A percentile compares a stretch with the other conserved stretches of the same genome.
These are phyloP conservation scores for Orthonevra nobilis DNA, from an alignment of 2,888 invertebrate genomes.

Conservation along the genomic window DNA sequence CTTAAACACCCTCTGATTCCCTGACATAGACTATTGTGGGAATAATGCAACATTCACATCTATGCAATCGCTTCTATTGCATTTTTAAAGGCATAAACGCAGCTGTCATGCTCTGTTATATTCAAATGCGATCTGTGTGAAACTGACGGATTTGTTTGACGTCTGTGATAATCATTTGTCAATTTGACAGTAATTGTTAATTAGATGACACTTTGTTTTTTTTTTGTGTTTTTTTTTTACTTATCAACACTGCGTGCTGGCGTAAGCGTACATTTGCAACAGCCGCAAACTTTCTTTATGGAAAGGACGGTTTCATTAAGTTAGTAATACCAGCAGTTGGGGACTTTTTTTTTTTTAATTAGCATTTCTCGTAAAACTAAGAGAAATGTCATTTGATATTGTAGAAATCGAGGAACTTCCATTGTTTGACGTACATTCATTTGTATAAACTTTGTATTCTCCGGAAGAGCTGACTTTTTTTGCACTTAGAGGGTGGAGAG, in stretches of 20 bases:
- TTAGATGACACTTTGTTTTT: slow-evolving; percentile 2
- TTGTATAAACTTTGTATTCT: too few species aligned
- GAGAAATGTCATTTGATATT: slow-evolving; percentile 46
- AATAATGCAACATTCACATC: too few species aligned
- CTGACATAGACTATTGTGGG: slow-evolving; percentile 34
- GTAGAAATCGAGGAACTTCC: slow-evolving; percentile 41
- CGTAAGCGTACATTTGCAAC: background rate
- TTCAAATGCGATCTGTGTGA: slow-evolving; percentile 19
- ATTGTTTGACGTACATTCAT: slow-evolving; percentile 32
- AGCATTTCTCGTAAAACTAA: too few species aligned
- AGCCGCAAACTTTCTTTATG: slow-evolving; percentile 20
- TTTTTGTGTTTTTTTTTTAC: too few species aligned
- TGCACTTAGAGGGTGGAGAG: slow-evolving; percentile 1
- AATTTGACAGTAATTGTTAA: slow-evolving; percentile 29
- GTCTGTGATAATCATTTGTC: slow-evolving; percentile 22
- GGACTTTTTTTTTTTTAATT: slow-evolving; percentile 46
- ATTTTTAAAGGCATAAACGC: too few species aligned
- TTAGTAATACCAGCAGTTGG: slow-evolving; percentile 26
- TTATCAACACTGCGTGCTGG: background rate
- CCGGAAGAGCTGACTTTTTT: slow-evolving; percentile 16
- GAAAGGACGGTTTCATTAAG: slow-evolving; percentile 39
- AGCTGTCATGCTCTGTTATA: too few species aligned
- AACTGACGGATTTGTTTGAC: background rate
- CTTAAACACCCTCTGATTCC: background rate
- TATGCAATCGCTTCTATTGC: too few species aligned